Conservation (phyloP, 2,888 invertebrate species). For the Trissonchulus sp. region DNA sequence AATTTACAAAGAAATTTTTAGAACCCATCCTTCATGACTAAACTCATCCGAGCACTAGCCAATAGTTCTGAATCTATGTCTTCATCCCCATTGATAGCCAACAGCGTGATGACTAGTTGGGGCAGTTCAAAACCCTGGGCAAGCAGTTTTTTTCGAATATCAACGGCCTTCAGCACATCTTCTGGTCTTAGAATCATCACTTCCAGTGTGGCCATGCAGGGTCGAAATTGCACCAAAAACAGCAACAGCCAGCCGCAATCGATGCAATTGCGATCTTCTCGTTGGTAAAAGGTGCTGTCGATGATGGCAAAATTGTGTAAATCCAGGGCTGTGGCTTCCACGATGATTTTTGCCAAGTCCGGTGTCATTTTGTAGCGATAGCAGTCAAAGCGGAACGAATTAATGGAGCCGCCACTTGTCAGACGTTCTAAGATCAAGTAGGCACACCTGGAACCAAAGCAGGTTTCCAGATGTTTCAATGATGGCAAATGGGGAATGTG, state of each 20-base stretch:
- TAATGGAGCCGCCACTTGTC: not conserved
- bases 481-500: not conserved
- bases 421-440: not conserved
- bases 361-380: not conserved
- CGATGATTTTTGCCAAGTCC: not conserved
- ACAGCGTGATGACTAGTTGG: not conserved
- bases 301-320: not conserved
- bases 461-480: not conserved
- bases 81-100: not conserved
- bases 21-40: not conserved
- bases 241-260: not conserved
- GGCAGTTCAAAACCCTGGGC: not conserved
- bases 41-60: not conserved
- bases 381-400: not conserved
- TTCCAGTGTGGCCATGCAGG: not conserved
- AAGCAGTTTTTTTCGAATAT: not conserved
- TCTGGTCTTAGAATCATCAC: not conserved
- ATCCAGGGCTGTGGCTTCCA: not conserved
- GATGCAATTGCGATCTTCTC: not conserved
- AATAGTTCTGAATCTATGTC: not conserved
- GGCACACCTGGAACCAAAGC: not conserved
- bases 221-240: not conserved
- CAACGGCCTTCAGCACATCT: not conserved
- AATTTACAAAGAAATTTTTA: too few species aligned
- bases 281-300: not conserved